Base-by-base conservation (phyloP, 2,888 invertebrate species). In the Drosophila setosimentum region DNA sequence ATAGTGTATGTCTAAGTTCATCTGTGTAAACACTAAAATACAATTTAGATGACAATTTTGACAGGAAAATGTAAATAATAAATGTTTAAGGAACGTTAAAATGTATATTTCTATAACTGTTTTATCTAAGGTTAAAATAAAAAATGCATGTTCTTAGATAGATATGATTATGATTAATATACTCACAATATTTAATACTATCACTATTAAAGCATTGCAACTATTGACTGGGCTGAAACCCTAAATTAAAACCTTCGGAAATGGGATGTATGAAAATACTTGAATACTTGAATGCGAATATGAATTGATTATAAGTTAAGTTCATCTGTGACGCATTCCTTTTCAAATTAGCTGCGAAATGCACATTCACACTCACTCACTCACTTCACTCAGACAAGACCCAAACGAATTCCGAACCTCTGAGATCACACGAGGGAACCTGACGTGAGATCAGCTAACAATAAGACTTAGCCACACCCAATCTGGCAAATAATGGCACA, bases 401-500 rank as follows among this genome's bases (percentile, higher is more conserved):
- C 42, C 33, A 62, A 54, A n/a, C 45, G 30, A 68, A 75, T 73
- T 68, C 82, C 79, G 51, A 49, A 33, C 58, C 30, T n/a, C 48
- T 82, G 67, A 79, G 65, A 76, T 72, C 74, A 81, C 24, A 10
- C 37, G 42, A 54, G 29, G 40, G 42, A 48, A 55, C 76, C 76
- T 73, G 59, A 69, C 60, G 32, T 64, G 53, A 58, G 70, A 82
- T 73, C 67, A 50, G 67, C 72, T 53, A 77, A 80, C 77, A 85
- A 84, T 82, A 65, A 62, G 57, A 58, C 32, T 42, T 62, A 55
- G 73, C 77, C 87, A 85, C 89, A 69, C 85, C 85, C 87, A 76
- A 73, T 24, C 69, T 58, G 72, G 70, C 68, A 74, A 78, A 82
- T 77, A 82, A 88, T 81, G 70, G 67, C 63, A 76, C 80, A 73